Evolutionary conservation across 1,140 invertebrate species (phyloP).

Genomic region (Tenebrio molitor): DNA sequence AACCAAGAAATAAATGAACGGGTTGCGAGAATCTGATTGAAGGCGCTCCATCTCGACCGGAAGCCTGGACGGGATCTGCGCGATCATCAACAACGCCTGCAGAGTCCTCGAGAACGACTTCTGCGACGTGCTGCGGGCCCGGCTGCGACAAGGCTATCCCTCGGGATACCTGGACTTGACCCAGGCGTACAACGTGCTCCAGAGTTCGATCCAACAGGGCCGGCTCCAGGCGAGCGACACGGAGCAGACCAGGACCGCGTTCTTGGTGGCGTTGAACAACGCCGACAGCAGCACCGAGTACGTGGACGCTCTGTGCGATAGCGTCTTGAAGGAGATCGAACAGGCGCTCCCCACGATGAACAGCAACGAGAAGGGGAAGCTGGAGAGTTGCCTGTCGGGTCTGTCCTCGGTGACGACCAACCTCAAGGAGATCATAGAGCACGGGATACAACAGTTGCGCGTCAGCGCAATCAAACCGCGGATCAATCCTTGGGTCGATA

Average conservation of each 20-base stretch:
- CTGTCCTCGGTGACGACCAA: constrained; percentile 81
- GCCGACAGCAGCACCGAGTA: constrained; percentile 94
- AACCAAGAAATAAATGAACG: too few relatives aligned
- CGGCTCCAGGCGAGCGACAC: constrained; percentile 85
- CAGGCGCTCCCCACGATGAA: constrained; percentile 74
- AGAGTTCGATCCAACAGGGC: constrained; percentile 86
- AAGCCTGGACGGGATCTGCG: constrained; percentile 96
- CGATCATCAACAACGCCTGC: constrained; percentile 95
- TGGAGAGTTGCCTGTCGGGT: constrained; percentile 83
- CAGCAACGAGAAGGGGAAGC: constrained; percentile 77
- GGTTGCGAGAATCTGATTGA: constrained; percentile 46
- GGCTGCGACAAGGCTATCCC: constrained; percentile 87
- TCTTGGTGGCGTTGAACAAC: constrained; percentile 88
- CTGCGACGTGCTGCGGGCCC: constrained; percentile 80
- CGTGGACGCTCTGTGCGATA: constrained; percentile 83
- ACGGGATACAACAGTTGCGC: constrained; percentile 87
- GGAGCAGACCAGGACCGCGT: constrained; percentile 74
- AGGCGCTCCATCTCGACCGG: constrained; percentile 90
- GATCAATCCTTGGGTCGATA: constrained; percentile 88
- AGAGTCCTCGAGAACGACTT: constrained; percentile 91
- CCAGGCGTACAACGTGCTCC: constrained; percentile 84
- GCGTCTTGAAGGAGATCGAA: constrained; percentile 79
- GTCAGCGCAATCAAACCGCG: constrained; percentile 88
- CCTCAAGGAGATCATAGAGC: constrained; percentile 85
- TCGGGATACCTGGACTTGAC: constrained; percentile 87